Conservation (phyloP, 2,888 invertebrate genomes). For the Tineola bisselliella region DNA sequence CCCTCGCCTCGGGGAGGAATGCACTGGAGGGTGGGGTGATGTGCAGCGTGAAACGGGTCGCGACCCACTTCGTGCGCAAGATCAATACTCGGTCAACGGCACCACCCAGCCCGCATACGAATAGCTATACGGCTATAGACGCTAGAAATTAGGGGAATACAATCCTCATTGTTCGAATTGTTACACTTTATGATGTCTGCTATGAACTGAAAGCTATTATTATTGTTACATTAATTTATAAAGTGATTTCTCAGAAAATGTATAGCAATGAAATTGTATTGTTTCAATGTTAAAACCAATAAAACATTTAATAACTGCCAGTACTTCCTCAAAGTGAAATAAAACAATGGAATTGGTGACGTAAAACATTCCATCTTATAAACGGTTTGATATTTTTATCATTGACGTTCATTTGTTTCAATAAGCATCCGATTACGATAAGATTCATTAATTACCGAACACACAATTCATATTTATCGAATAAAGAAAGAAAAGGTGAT, state of each 20-base stretch:
- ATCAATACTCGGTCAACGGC: slow-evolving; percentile 68
- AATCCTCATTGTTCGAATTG: too few relatives aligned
- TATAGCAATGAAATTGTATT: neutral
- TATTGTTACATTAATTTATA: too few relatives aligned
- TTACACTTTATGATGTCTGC: too few relatives aligned
- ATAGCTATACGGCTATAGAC: neutral
- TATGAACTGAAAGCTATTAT: too few relatives aligned
- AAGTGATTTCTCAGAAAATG: neutral
- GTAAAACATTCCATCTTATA: neutral
- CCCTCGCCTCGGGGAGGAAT: slow-evolving; percentile 26
- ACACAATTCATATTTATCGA: too few relatives aligned
- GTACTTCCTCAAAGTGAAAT: neutral
- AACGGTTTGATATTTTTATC: neutral
- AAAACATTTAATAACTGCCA: neutral
- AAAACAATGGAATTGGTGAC: neutral
- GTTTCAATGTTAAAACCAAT: neutral
- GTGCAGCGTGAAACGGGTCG: slow-evolving; percentile 61
- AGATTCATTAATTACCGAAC: neutral
- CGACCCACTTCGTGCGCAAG: slow-evolving; percentile 54
- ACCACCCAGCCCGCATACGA: slow-evolving; percentile 19
- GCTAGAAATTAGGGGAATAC: too few relatives aligned
- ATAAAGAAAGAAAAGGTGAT: too few relatives aligned
- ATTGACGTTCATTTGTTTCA: neutral
- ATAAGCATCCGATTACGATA: neutral
- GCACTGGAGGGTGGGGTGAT: slow-evolving; percentile 34